Base-by-base conservation (phyloP, 2,888 invertebrate species). In the Gasteruption jaculator region DNA sequence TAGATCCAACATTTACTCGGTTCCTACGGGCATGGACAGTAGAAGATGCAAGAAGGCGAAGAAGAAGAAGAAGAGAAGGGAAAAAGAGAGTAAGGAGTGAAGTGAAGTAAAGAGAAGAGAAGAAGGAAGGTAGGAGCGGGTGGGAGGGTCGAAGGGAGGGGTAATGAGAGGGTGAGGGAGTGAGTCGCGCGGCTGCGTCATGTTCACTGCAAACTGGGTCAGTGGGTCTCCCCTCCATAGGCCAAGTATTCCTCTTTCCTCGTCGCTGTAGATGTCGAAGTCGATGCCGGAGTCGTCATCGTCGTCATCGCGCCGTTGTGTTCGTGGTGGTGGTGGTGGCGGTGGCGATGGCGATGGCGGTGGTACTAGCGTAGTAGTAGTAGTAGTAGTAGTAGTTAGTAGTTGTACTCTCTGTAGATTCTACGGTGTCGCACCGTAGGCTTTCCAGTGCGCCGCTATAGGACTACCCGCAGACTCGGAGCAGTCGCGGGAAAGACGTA, bases 151-250 rank as follows among this genome's bases (percentile, higher is more conserved):
- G 44, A 38, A 26, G 45, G 41, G 44, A 52, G 43, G 45, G 54
- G 53, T 38, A 58, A 60, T 41, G 58, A 57, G 58, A 58, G 54
- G n/a, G n/a, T n/a, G n/a, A n/a, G n/a, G 54, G 57, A 60, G 58
- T 48, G 60, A 60, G 57, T 58, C 60, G 62, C 44, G 56, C 60
- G 66, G 65, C 66, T 68, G 67, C 70, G 70, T 70, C 70, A 70
- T 69, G 68, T 66, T 69, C 64, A 63, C 63, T 58, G 56, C 78
- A 78, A 86, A 83, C 80, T 86, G 79, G 86, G 86, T 86, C 83
- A 86, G 84, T 86, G 79, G 86, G 86, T 81, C 83, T 80, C 79
- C 76, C 78, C 77, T 73, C 76, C 76, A 73, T 72, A 73, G 73
- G 71, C n/a, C n/a, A n/a, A n/a, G n/a, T n/a, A n/a, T n/a, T n/a